Evolutionary conservation across 1,140 invertebrate genomes (phyloP).

Genomic region (Schmidtea mediterranea): DNA sequence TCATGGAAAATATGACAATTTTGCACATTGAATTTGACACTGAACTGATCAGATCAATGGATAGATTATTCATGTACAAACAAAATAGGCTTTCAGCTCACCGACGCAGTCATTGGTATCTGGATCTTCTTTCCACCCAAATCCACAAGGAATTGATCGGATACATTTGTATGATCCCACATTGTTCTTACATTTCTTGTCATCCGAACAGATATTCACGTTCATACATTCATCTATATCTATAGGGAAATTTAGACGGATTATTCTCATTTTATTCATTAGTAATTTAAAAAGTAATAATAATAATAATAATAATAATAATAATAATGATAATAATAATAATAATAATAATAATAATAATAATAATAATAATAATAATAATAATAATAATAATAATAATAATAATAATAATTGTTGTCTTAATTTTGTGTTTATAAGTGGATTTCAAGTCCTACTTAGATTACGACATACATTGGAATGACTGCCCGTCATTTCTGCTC

Average conservation of each 20-base stretch:
- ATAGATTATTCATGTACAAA: slow-evolving; percentile 4
- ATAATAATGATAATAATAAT: neutral
- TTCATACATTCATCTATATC: slow-evolving; percentile 32
- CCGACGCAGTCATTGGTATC: slow-evolving; percentile 57
- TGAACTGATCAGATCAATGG: slow-evolving; percentile 4
- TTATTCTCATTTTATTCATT: neutral
- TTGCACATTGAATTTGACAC: neutral
- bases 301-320: slow-evolving; percentile 1
- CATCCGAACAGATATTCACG: slow-evolving; percentile 22
- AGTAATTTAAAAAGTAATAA: neutral
- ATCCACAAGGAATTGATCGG: slow-evolving; percentile 57
- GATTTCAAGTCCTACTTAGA: too few relatives aligned
- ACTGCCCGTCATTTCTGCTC: too few relatives aligned
- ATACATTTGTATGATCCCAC: slow-evolving; percentile 19
- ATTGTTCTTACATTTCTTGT: slow-evolving; percentile 22
- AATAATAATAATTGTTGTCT: too few relatives aligned
- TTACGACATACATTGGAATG: too few relatives aligned
- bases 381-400: too few relatives aligned
- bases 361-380: too few relatives aligned
- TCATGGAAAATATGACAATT: too few relatives aligned
- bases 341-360: too few relatives aligned
- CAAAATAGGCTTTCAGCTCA: slow-evolving; percentile 19
- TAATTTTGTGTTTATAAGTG: too few relatives aligned
- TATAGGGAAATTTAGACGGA: slow-evolving; percentile 10
- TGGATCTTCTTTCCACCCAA: slow-evolving; percentile 72